Conservation (phyloP, 2,888 invertebrate genomes). For the Torymus tubicola region DNA sequence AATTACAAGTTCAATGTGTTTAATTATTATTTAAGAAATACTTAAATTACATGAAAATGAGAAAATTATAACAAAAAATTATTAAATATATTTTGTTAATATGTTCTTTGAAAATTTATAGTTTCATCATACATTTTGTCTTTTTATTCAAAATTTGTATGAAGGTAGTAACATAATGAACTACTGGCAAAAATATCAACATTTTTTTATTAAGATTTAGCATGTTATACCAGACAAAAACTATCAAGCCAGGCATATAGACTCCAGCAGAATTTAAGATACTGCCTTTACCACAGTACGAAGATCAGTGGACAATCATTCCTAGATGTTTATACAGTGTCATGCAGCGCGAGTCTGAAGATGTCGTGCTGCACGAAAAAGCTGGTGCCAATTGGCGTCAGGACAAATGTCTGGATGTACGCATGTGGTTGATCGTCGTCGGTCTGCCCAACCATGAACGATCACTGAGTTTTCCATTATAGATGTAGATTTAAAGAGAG, state of each 20-base stretch:
- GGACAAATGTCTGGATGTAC: conserved; percentile 94
- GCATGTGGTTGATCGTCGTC: conserved; percentile 96
- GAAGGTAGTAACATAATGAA: too few relatives aligned
- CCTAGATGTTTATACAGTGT: conserved; percentile 80
- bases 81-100: too few relatives aligned
- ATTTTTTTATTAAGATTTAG: conserved; percentile 20
- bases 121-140: too few relatives aligned
- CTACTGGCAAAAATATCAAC: too few relatives aligned
- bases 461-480: conserved; percentile 71
- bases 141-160: too few relatives aligned
- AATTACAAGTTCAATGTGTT: too few relatives aligned
- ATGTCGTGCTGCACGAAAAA: conserved; percentile 97
- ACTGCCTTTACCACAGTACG: conserved; percentile 68
- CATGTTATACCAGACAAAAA: conserved; percentile 23
- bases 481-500: conserved; percentile 67
- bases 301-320: conserved; percentile 68
- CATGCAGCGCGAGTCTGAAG: conserved; percentile 95
- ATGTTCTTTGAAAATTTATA: too few relatives aligned
- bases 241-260: conserved; percentile 45
- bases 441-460: conserved; percentile 83
- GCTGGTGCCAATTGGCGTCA: conserved; percentile 91
- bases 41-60: too few relatives aligned
- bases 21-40: too few relatives aligned
- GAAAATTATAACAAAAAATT: too few relatives aligned
- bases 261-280: conserved; percentile 57